Base-by-base conservation (phyloP, 2,113 vertebrate species). In the Phalacrocorax aristotelis region DNA sequence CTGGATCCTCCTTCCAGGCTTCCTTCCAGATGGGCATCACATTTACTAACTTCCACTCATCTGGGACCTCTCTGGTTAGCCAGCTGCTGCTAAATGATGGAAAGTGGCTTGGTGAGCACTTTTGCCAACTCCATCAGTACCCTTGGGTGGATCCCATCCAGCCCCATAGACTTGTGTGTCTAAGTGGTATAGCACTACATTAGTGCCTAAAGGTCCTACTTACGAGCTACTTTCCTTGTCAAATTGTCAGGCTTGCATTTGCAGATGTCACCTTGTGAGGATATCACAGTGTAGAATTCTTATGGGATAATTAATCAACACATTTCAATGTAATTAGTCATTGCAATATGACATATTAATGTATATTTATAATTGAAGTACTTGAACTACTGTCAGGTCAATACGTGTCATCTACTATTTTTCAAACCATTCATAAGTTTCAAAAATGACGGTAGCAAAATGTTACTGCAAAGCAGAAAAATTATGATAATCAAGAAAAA, bases 291-390 rank as follows among this genome's bases (percentile, higher is more conserved):
- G 51, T 49, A 87, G 70, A 64, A 79, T 78, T 58, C 89, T 93
- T 92, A 57, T 12, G 36, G 70, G 87, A 81, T 68, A 96, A 94
- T 87, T 95, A 95, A 89, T 94, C 87, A 95, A 70, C 42, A 89
- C 7, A 71, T 95, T 93, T 89, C 58, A 80, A 27, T 62, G 55
- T 76, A 95, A 96, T 97, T 96, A 96, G 64, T 74, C 80, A 87
- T 44, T 80, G 26, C 40, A 78, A 85, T 87, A 71, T 93, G 83
- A 95, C 80, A 94, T 95, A 92, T 93, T 81, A 94, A 78, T 92
- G 66, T 95, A 83, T 85, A 94, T 79, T 95, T 96, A 87, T 95
- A 96, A 95, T 64, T 94, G 57, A 97, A 91, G 75, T 58, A 95
- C 76, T 93, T 94, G 76, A 94, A 95, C 88, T 71, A 91, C 79